Base-by-base conservation (phyloP, 2,888 invertebrate species). In the Andrena minutula region DNA sequence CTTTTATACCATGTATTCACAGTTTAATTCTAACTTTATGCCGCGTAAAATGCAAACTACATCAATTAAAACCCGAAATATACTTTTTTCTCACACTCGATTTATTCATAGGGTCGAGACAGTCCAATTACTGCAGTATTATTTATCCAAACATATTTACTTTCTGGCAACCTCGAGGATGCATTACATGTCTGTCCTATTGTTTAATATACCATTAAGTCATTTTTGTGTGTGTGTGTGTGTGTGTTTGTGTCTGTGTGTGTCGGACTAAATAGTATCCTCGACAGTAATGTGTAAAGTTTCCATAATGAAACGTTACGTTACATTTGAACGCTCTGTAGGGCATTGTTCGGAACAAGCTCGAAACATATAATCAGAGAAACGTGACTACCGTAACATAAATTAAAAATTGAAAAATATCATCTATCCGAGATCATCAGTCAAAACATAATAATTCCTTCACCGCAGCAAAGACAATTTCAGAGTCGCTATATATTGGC, bases 371-470 rank as follows among this genome's bases (percentile, higher is more conserved):
- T 64, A 23, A 65, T 41, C 49, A 49, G 71, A 77, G 70, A 66
- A 51, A 65, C 30, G 47, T 77, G 72, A 60, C 53, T 53, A 64
- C 64, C 53, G 56, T 70, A 64, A 26, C n/a, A 70, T 66, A 66
- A 75, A 78, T 72, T 41, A 56, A 66, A 79, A 71, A 53, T 58
- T 47, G 47, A 68, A 75, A 72, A 74, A 69, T 81, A 82, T 81
- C 78, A 85, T 83, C 78, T 82, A 82, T 85, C 73, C 60, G 80
- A 84, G 88, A 87, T 87, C 86, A 87, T 77, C 75, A 75, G 78
- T 85, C 79, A 83, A 83, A 81, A 79, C 79, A 82, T 80, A 75
- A 83, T 75, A 75, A 71, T 79, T 80, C 28, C 30, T 79, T 84
- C 61, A 69, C 65, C 82, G 8, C 56, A 76, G 32, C 65, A 85